Percentiles rank a stretch among this genome's conserved stretches.
phyloP scores from a whole-genome alignment of 1,140 invertebrate species.

The Drosophila persimilis region DNA sequence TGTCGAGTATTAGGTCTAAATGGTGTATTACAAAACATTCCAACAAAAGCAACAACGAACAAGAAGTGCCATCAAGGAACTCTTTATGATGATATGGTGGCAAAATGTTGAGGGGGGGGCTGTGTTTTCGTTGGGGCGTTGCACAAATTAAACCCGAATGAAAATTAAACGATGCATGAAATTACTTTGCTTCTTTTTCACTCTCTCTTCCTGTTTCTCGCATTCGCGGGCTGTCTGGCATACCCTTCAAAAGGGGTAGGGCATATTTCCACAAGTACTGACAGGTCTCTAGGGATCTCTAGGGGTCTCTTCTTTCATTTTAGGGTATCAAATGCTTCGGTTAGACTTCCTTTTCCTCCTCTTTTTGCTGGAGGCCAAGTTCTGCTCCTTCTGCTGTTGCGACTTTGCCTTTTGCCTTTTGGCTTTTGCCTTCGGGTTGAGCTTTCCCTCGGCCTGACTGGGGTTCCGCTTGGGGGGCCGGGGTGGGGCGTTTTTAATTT shows the following conservation, averaged over 20 bases:
- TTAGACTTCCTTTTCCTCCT: constrained; percentile 15
- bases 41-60: constrained; percentile 21
- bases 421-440: constrained; percentile 45
- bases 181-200: constrained; percentile 76
- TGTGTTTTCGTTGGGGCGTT: constrained; percentile 33
- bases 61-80: constrained; percentile 49
- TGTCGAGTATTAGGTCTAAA: constrained; percentile 79
- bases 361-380: constrained; percentile 44
- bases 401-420: constrained; percentile 53
- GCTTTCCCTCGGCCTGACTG: constrained; percentile 5
- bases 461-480: neutral
- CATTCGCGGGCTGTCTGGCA: no score
- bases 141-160: constrained; percentile 82
- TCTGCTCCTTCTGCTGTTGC: constrained; percentile 12
- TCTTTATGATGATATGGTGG: constrained; percentile 64
- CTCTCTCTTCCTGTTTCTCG: constrained; percentile 24
- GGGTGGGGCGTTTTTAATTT: constrained; percentile 69
- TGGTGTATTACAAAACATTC: constrained; percentile 71
- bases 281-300: no score
- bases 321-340: no score
- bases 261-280: no score
- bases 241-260: no score
- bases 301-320: no score
- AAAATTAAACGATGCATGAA: constrained; percentile 83
- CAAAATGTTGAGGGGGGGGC: constrained; percentile 8